Base-by-base conservation (phyloP, 2,797 vertebrate species). In the Thalassophryne amazonica region DNA sequence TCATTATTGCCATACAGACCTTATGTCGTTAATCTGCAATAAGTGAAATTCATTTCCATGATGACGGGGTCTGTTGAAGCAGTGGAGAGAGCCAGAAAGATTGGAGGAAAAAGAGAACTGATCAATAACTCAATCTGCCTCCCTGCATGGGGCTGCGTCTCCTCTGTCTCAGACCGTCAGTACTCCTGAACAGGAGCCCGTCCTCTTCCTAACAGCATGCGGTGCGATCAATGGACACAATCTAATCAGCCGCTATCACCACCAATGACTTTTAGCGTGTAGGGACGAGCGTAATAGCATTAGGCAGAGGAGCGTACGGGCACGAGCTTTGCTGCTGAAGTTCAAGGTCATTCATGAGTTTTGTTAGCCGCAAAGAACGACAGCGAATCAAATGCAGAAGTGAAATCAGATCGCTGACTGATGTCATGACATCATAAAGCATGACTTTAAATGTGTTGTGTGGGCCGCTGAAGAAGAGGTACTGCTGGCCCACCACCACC, bases 101-200 rank as follows among this genome's bases (percentile, higher is more conserved):
- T 53, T 60, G 66, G 50, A 60, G 69, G 65, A 65, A 67, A 60
- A 68, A 73, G 81, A 70, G 69, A 69, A 58, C 69, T 78, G 83
- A 88, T 88, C 85, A 81, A 88, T 88, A 88, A 84, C 83, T 87
- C 85, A 86, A 86, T 87, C 84, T 83, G 79, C 55, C 45, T 60
- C 85, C 60, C 81, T 67, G 83, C 80, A 80, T 84, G 85, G 71
- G 77, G 80, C 81, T 78, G 75, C 73, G 67, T 81, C 75, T 80
- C 64, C 66, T 76, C 69, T 16, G 73, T 78, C 83, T 83, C 69
- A 63, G 74, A 59, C 67, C 73, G 79, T 75, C 79, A 74, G 68
- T 66, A 79, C 34, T 63, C 77, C 67, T 60, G 74, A 69, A 62
- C 67, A 66, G 53, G 52, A 64, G 65, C 54, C 63, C 47, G 25